Base-by-base conservation (phyloP, 2,888 invertebrate genomes). In the Nysson spinosus region DNA sequence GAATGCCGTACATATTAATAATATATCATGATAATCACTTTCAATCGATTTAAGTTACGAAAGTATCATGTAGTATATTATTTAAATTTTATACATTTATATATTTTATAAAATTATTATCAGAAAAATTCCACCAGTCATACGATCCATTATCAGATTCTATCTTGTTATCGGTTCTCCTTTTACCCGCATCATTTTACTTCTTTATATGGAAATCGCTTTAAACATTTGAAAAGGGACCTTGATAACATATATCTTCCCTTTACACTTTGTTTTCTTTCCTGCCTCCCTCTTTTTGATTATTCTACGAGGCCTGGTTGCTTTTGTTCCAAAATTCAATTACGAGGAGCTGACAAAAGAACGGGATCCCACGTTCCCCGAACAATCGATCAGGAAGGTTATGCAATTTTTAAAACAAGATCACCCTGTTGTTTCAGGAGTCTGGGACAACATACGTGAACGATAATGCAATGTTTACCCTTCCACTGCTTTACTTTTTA, bases 291-390 rank as follows among this genome's bases (percentile, higher is more conserved):
- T 12, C 4, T n/a, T 12, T 14, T 7, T 11, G 4, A 4, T 12
- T 12, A 56, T 39, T 40, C 17, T 49, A 28, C n/a, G 22, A 16
- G 40, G 39, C 40, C 26, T 39, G 47, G 14, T 52, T 37, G 52
- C 63, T 52, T 61, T 64, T 61, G 47, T 62, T 63, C 24, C 49
- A 49, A 56, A n/a, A 66, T 66, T 63, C 65, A 66, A 66, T 65
- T 65, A 65, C 55, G 11, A 43, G 34, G 1, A 34, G 22, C 24
- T 63, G 55, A 63, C 63, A 55, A 65, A 64, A 64, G 64, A 54
- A 55, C 54, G 55, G 43, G 26, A 42, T 12, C 40, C 43, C 49
- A 43, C 37, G 54, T 51, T 55, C 63, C 49, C 26, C 52, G 64
- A 49, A 55, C 62, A 58, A 67, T 67, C 66, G 66, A 64, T 64